Conservation (phyloP, 1,140 invertebrate species). For the Drosophila kanapiae region DNA sequence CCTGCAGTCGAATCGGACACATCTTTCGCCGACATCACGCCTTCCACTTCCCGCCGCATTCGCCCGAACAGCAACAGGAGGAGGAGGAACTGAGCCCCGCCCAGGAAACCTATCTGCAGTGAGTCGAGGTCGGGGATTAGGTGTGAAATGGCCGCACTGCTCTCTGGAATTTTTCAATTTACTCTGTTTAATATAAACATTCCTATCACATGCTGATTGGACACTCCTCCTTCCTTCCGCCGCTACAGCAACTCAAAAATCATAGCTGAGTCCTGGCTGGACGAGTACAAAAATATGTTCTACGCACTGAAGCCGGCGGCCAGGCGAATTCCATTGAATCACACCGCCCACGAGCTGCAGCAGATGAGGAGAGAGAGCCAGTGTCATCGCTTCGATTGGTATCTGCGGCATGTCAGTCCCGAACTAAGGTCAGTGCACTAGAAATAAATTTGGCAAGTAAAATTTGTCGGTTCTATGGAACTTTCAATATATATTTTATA, state of each 20-base stretch:
- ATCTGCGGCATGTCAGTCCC: constrained; percentile 92
- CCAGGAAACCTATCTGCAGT: constrained; percentile 78
- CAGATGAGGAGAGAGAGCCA: constrained; percentile 90
- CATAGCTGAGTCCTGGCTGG: constrained; percentile 95
- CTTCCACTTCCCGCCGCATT: constrained; percentile 90
- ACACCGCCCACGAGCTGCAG: constrained; percentile 30
- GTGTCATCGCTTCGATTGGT: constrained; percentile 97
- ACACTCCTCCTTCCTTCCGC: constrained; percentile 9
- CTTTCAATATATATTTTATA: too few relatives aligned
- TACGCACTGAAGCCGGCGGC: constrained; percentile 85
- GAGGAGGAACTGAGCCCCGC: constrained; percentile 30
- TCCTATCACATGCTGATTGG: constrained; percentile 67
- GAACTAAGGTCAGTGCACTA: constrained; percentile 73
- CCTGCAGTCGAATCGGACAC: constrained; percentile 94
- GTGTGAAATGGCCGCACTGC: constrained; percentile 63
- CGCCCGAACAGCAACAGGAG: constrained; percentile 8
- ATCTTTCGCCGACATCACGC: constrained; percentile 92
- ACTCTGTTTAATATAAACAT: constrained; percentile 80
- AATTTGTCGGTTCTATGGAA: too few relatives aligned
- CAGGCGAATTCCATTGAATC: constrained; percentile 55
- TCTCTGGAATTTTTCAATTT: constrained; percentile 81
- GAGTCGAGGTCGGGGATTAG: constrained; percentile 55
- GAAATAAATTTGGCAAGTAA: not conserved
- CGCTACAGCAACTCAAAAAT: constrained; percentile 91
- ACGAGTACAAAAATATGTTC: constrained; percentile 92